Base-by-base conservation (phyloP, 64 coral and sea anemone species). In the Stylophora pistillata region DNA sequence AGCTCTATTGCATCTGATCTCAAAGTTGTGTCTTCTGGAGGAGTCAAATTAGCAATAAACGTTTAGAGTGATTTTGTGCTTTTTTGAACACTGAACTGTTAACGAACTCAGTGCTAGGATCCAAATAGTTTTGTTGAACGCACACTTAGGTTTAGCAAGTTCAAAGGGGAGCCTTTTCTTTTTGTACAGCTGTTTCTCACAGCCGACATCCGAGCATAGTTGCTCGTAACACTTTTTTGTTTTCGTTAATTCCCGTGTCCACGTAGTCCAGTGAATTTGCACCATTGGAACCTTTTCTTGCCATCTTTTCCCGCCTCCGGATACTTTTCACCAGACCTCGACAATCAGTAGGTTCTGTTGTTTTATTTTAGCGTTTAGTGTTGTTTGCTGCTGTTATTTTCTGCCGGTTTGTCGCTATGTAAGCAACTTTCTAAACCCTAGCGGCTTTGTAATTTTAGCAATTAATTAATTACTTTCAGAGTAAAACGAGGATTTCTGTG, bases 1-100 rank as follows among this genome's bases (percentile, higher is more conserved):
- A 62, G 31, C 29, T 3, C 55, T 91, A 55, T 18, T 85, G 30
- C 13, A 81, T 55, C 89, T 30, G n/a, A 77, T 91, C 17, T 41
- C 69, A 60, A 91, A 86, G 72, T 74, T 91, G n/a, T 85, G 81
- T 73, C 62, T 91, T 25, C 30, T 91, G 10, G 81, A 91, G 71
- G 80, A 87, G 71, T 78, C 76, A 78, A 78, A 78, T 11, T 78
- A 56, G 25, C 26, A 53, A 23, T 15, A 52, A 77, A 77, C 47
- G 18, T 77, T 77, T 53, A 5, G 21, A 77, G 34, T 56, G 34
- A 77, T 53, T 77, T n/a, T 77, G 58, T 61, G 58, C 58, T n/a
- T 3, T 3, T 17, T 77, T 53, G 47, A 55, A 77, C 74, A 53
- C 47, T 53, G 52, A 77, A 77, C 74, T 77, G 17, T 53, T 77